These are phyloP conservation scores for Danio jaintianensis DNA, from an alignment of 2,797 vertebrate genomes.

Conservation along the genomic window DNA sequence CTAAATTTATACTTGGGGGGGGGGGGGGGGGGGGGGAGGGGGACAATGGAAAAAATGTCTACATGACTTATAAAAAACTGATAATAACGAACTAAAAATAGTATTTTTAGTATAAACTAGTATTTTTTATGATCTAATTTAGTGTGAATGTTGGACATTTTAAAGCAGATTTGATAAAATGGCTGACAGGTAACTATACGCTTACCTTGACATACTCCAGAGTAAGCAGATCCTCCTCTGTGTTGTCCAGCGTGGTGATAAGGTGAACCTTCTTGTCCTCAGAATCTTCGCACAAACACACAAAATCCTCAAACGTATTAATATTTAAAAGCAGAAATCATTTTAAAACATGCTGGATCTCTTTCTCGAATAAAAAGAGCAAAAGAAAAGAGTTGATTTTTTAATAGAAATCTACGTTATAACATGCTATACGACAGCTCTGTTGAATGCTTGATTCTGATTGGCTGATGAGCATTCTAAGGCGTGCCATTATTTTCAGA, in stretches of 20 bases:
- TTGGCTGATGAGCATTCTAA: too few species aligned
- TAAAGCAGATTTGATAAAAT: neutral
- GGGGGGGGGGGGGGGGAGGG: too few species aligned
- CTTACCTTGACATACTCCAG: constrained; percentile 92
- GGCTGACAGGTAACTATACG: neutral
- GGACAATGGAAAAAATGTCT: too few species aligned
- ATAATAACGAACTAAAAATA: too few species aligned
- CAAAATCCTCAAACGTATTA: neutral
- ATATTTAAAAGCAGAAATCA: neutral
- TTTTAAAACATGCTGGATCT: neutral
- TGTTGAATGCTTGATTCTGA: too few species aligned
- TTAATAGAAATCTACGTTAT: neutral
- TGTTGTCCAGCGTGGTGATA: constrained; percentile 94
- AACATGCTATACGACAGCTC: neutral
- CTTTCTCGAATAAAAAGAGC: neutral
- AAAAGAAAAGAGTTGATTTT: too few species aligned
- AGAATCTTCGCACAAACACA: constrained; percentile 80
- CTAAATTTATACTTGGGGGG: too few species aligned
- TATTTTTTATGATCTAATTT: neutral
- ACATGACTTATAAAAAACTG: too few species aligned
- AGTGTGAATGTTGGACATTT: neutral
- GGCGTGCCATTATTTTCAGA: too few species aligned
- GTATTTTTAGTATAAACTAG: too few species aligned
- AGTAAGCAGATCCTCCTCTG: constrained; percentile 89
- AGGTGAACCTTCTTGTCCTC: constrained; percentile 89